Evolutionary conservation across 2,113 vertebrate genomes (phyloP).

Genomic region (Silurus asotus): DNA sequence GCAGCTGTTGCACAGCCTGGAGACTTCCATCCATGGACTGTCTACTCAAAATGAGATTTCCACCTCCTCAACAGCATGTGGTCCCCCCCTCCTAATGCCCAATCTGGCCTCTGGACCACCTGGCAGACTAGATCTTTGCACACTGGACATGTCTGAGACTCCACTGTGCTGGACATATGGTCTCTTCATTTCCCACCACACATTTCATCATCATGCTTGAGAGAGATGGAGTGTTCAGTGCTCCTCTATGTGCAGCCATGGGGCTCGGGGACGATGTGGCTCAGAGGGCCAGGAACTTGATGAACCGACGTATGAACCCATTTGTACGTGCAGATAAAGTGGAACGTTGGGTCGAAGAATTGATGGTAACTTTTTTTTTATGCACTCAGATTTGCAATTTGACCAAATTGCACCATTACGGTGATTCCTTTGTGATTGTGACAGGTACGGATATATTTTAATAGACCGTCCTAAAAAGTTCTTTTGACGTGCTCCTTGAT

Average conservation of each 20-base stretch:
- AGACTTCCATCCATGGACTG: constrained; percentile 60
- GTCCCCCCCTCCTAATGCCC: constrained; percentile 48
- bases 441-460: constrained; percentile 29
- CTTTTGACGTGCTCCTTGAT: constrained; percentile 35
- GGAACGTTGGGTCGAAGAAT: neutral
- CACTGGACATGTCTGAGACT: constrained; percentile 40
- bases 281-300: neutral
- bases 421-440: constrained; percentile 13
- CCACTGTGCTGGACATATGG: constrained; percentile 53
- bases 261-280: neutral
- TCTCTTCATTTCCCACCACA: constrained; percentile 5
- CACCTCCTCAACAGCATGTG: constrained; percentile 61
- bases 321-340: neutral
- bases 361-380: constrained; percentile 16
- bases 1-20: constrained; percentile 72
- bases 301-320: neutral
- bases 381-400: neutral
- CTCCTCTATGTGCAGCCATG: neutral
- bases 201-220: constrained; percentile 47
- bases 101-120: constrained; percentile 71
- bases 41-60: constrained; percentile 77
- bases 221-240: neutral
- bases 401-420: constrained; percentile 24
- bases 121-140: constrained; percentile 62
- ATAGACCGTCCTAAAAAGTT: constrained; percentile 27